phyloP scores from a whole-genome alignment of 2,888 invertebrate genomes.

The Drosophila niveifrons region DNA sequence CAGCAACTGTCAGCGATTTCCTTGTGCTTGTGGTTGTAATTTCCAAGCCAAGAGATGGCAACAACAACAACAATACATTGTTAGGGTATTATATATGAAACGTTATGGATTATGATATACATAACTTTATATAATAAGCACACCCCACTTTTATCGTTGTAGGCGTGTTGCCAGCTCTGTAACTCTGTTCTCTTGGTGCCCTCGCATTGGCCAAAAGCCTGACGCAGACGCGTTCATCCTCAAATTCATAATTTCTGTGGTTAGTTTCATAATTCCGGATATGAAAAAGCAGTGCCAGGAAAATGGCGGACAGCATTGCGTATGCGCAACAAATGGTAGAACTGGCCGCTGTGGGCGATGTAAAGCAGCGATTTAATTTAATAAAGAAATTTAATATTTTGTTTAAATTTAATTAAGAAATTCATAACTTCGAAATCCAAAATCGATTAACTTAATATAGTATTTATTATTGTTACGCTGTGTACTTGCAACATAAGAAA shows the following conservation, averaged over 20 bases:
- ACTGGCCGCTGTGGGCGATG: background rate
- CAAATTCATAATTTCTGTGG: constrained; percentile 70
- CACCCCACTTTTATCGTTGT: constrained; percentile 37
- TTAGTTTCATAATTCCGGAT: constrained; percentile 57
- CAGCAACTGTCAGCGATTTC: constrained; percentile 39
- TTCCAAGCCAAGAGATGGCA: constrained; percentile 55
- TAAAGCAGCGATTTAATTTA: background rate
- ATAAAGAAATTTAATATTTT: background rate
- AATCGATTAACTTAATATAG: background rate
- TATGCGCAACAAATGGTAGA: constrained; percentile 55
- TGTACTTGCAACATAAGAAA: background rate
- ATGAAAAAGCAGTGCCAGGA: constrained; percentile 18
- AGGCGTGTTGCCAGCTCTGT: constrained; percentile 29
- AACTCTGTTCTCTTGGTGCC: constrained; percentile 7
- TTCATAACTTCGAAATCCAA: background rate
- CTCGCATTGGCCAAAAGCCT: constrained; percentile 56
- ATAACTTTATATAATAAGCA: constrained; percentile 73
- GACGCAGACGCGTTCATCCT: constrained; percentile 22
- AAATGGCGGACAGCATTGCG: constrained; percentile 53
- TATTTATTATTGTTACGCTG: background rate
- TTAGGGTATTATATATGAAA: constrained; percentile 27
- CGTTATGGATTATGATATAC: constrained; percentile 77
- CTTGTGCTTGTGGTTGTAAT: constrained; percentile 74
- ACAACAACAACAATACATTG: constrained; percentile 8
- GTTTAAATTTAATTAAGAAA: background rate